phyloP scores from a whole-genome alignment of 2,888 invertebrate species.

The Aromia moschata region DNA sequence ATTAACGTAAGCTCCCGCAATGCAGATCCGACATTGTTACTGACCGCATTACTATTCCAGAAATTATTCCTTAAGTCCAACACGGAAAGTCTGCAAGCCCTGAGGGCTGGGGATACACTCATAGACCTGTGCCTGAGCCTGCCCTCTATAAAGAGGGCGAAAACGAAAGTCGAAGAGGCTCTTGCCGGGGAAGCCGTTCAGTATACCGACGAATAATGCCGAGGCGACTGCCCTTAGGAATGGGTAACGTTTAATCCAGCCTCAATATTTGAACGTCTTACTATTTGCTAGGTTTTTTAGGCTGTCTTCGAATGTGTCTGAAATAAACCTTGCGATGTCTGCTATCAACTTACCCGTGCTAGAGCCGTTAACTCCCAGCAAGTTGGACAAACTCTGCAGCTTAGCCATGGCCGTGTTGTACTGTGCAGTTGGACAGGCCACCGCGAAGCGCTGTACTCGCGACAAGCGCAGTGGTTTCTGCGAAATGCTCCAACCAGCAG shows the following conservation, averaged over 20 bases:
- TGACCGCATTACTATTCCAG: slow-evolving; percentile 67
- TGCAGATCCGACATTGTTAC: too few species aligned
- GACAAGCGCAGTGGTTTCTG: slow-evolving; percentile 68
- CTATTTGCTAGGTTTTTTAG: too few species aligned
- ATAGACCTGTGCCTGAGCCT: slow-evolving; percentile 84
- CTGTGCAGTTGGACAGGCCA: slow-evolving; percentile 78
- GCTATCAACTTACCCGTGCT: slow-evolving; percentile 87
- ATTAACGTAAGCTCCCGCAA: slow-evolving; percentile 60
- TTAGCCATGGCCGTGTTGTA: slow-evolving; percentile 86
- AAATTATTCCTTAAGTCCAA: slow-evolving; percentile 83
- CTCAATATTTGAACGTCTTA: too few species aligned
- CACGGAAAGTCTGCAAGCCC: slow-evolving; percentile 78
- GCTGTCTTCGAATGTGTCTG: slow-evolving; percentile 82
- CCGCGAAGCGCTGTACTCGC: slow-evolving; percentile 70
- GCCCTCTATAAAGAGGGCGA: slow-evolving; percentile 73
- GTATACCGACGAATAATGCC: slow-evolving; percentile 73
- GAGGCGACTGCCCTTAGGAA: slow-evolving; percentile 76
- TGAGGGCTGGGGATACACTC: slow-evolving; percentile 83
- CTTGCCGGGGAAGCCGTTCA: slow-evolving; percentile 73
- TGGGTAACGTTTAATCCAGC: slow-evolving; percentile 63
- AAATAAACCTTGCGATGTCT: slow-evolving; percentile 83
- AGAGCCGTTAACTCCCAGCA: slow-evolving; percentile 86
- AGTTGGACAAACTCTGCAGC: slow-evolving; percentile 82
- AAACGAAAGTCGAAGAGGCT: slow-evolving; percentile 70
- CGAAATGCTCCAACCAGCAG: slow-evolving; percentile 65